Conservation (phyloP, 2,888 invertebrate genomes). For the Microchrysa polita region DNA sequence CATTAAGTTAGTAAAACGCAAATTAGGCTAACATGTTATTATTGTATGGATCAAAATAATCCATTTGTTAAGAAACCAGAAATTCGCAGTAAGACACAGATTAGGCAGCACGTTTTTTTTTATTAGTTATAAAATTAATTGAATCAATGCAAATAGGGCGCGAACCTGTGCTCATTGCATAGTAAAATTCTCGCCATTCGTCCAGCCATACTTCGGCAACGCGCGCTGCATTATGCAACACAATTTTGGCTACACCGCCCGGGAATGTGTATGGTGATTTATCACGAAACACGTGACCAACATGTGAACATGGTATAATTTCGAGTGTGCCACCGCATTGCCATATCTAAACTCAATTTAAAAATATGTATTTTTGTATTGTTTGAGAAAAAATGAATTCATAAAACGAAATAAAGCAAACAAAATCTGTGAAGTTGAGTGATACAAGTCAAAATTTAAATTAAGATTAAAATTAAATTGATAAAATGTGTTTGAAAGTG, state of each 20-base stretch:
- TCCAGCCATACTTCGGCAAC: conserved; percentile 99
- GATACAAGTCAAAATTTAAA: conserved; percentile 9
- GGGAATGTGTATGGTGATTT: conserved; percentile 99
- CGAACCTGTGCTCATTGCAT: conserved; percentile 98
- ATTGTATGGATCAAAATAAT: background rate
- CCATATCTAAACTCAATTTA: conserved; percentile 78
- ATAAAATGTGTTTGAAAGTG: conserved; percentile 11
- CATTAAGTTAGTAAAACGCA: conserved; percentile 25
- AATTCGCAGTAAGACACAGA: background rate
- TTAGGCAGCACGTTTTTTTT: background rate
- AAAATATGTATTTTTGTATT: conserved; percentile 23
- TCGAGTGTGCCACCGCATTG: conserved; percentile 96
- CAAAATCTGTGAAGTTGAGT: background rate
- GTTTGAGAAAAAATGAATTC: conserved; percentile 1
- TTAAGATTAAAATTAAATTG: conserved; percentile 10
- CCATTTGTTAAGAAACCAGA: background rate
- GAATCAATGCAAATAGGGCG: conserved; percentile 51
- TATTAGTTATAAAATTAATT: background rate
- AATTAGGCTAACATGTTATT: background rate
- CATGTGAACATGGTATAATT: conserved; percentile 95
- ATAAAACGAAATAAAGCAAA: background rate
- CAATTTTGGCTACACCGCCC: conserved; percentile 95
- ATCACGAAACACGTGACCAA: conserved; percentile 97
- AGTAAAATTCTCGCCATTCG: conserved; percentile 99
- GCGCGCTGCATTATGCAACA: conserved; percentile 97